Evolutionary conservation across 2,888 invertebrate genomes (phyloP), one percentile per base, ranked within the genome.

Genomic region (Dusona sp.): DNA sequence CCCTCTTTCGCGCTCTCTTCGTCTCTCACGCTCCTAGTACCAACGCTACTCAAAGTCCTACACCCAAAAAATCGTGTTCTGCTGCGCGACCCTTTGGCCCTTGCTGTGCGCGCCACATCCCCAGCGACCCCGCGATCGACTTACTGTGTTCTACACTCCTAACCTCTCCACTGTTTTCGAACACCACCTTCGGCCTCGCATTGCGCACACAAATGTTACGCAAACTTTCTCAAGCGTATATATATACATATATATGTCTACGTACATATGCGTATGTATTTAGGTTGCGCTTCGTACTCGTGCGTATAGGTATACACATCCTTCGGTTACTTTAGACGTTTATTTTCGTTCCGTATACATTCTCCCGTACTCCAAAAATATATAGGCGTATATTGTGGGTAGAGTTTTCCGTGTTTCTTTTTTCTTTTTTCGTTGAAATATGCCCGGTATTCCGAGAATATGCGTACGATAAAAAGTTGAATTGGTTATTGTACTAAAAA

Each of bases 141-240:
- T 84, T 54, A 65, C 33, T 57, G 33, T 42, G 33, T 70, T 29
- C 70, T 36, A 25, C 48, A 29, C 80, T 81, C 83, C 83, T 86
- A 86, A 86, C 86, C 86, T 86, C 86, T 77, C 72, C 83, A 77
- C 79, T 83, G 65, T 72, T 83, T 68, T 42, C 70, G 29, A 61
- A 36, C 38, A 72, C 68, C 65, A 57, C 65, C 72, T 65, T 57
- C 38, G 64, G 57, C 68, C 22, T 68, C 25, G 48, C 83, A 33
- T 61, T 33, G 29, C 48, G 48, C 73, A 45, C 16, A 72, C 70
- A 68, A 38, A 54, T 48, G 42, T 72, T 48, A 36, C 73, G 64
- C 70, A 64, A 38, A 80, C 38, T 67, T 67, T 67, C n/a, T 4
- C 36, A n/a, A 25, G 11, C 36, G 7, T n/a, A 22, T 16, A 22